These are phyloP conservation scores for Tetragonisca angustula DNA, from an alignment of 2,888 invertebrate genomes.

Conservation along the genomic window DNA sequence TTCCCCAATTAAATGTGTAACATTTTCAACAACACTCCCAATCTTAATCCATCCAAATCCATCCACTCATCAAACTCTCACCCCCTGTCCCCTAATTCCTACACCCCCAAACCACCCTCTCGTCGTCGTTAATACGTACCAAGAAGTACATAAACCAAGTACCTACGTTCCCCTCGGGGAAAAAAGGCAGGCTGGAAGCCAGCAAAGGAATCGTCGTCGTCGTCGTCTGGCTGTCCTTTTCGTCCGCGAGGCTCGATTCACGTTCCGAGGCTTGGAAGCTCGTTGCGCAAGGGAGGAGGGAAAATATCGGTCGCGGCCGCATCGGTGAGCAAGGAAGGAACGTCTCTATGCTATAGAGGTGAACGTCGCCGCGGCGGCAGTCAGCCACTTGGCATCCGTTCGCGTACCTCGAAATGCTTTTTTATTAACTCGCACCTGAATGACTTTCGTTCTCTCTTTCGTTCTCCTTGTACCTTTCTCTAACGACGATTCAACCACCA, in stretches of 20 bases:
- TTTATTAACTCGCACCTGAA: conserved; percentile 77
- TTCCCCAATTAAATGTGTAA: background rate
- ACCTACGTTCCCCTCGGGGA: background rate
- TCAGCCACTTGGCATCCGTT: conserved; percentile 64
- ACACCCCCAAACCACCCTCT: background rate
- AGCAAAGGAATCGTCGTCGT: background rate
- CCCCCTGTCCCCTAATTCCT: background rate
- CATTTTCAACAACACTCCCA: background rate
- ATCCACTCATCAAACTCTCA: background rate
- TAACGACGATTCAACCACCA: conserved; percentile 67
- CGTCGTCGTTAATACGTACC: background rate
- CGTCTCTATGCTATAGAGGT: conserved; percentile 39
- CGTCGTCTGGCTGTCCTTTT: conserved; percentile 42
- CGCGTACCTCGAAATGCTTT: conserved; percentile 61
- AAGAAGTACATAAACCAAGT: background rate
- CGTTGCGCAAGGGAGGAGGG: conserved; percentile 15
- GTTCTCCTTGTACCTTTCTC: conserved; percentile 53
- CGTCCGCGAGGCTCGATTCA: conserved; percentile 38
- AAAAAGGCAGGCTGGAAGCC: background rate
- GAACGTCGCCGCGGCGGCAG: conserved; percentile 40
- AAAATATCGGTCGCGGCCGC: conserved; percentile 59
- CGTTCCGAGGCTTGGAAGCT: conserved; percentile 32
- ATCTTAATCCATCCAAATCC: background rate
- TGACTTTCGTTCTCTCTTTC: conserved; percentile 69
- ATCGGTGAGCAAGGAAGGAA: conserved; percentile 51